Conservation (phyloP, 1,140 invertebrate genomes). For the Nixonia krombeini region DNA sequence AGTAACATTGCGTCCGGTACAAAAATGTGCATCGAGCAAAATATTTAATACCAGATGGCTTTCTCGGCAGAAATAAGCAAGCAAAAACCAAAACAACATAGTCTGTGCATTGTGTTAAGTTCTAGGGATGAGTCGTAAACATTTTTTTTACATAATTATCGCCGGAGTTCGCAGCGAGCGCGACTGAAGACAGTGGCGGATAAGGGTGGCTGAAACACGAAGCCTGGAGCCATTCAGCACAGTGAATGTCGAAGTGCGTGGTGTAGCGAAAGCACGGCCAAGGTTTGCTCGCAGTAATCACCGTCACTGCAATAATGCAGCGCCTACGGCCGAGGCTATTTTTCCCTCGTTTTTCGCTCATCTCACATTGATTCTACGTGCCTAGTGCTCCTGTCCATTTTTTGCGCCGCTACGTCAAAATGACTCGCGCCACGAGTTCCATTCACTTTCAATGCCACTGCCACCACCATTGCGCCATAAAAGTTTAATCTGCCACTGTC, state of each 20-base stretch:
- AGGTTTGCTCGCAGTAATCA: constrained; percentile 53
- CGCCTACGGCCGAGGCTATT: constrained; percentile 35
- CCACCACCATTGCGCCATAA: background rate
- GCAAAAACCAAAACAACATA: no score
- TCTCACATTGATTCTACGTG: constrained; percentile 26
- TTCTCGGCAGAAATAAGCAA: no score
- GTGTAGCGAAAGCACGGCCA: constrained; percentile 5
- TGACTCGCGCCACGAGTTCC: background rate
- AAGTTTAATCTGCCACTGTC: background rate
- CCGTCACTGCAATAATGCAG: constrained; percentile 54
- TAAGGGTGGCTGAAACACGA: constrained; percentile 29
- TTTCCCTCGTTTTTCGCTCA: constrained; percentile 15
- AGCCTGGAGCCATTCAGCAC: constrained; percentile 29
- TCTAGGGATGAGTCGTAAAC: no score
- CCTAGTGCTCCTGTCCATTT: background rate
- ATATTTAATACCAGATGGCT: no score
- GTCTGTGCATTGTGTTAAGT: no score
- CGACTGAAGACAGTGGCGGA: constrained; percentile 19
- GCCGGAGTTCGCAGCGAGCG: constrained; percentile 26
- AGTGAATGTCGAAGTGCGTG: constrained; percentile 22
- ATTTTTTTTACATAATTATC: constrained; percentile 31
- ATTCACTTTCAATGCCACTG: background rate
- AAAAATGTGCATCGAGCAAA: no score
- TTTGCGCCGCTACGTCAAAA: constrained; percentile 7
- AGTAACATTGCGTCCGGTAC: no score